Evolutionary conservation across 2,797 vertebrate species (phyloP), one percentile per base, ranked within the genome.

Genomic region (Chelidonichthys spinosus): DNA sequence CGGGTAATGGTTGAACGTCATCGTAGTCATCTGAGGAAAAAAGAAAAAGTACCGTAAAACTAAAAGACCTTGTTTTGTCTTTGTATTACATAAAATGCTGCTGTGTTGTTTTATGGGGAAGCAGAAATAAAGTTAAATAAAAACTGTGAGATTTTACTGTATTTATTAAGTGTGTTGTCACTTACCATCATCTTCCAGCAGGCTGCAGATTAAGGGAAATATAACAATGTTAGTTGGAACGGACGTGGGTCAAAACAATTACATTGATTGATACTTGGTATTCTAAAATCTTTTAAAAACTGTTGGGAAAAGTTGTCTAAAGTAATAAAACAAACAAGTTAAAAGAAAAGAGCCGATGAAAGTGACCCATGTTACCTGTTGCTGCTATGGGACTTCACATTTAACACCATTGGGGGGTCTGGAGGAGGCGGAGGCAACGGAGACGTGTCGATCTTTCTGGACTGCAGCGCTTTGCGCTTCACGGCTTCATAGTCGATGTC

Each of bases 401-500:
- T 52, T 2, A 83, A 76, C 69, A 82, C 60, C 10, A 40, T n/a
- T 1, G 70, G 88, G 2, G 91, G 90, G 68, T 89, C 90, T 1
- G 93, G 88, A 33, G 93, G 92, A 4, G 90, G 83, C 2, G 91
- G 93, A 49, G 93, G 87, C 64, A 90, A 66, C 0, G 6, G 2
- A 3, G 58, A 35, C 6, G 39, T 1, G 5, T 79, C 76, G 4
- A 5, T 36, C 70, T 63, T 83, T 76, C 64, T 77, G 42, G 72
- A 36, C 46, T 74, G 67, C 7, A 82, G 82, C 1, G 82, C 18
- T 76, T 89, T 93, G 2, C 89, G 86, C 63, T 93, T 95, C 65
- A 95, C 91, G 56, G 80, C 93, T 60, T 96, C 94, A 54, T 94
- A 95, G 79, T 95, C 93, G 46, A 95, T 63, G 63, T 95, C 93